These are phyloP conservation scores for Vireo griseus DNA, from an alignment of 2,797 vertebrate species.

Conservation along the genomic window DNA sequence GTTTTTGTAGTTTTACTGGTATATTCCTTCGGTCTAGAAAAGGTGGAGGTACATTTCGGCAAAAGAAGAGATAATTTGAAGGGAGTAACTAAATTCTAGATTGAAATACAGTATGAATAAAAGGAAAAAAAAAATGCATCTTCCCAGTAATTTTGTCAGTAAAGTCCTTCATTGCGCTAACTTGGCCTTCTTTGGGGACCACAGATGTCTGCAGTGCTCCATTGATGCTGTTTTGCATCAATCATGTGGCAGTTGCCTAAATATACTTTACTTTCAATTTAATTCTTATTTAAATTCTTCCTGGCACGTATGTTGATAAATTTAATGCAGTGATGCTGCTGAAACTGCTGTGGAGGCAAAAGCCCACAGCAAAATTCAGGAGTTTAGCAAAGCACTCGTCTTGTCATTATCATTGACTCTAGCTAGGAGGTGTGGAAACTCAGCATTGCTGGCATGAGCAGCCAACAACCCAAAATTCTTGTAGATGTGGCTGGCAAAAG, in stretches of 20 bases:
- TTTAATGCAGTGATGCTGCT: background rate
- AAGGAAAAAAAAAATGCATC: background rate
- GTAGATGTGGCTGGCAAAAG: background rate
- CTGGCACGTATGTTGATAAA: background rate
- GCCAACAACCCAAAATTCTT: background rate
- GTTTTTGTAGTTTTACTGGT: background rate
- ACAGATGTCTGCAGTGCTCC: background rate
- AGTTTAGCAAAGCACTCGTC: background rate
- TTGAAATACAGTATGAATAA: background rate
- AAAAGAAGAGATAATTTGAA: background rate
- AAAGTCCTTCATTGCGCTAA: background rate
- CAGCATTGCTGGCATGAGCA: accelerated
- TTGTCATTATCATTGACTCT: background rate
- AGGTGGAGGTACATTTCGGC: background rate
- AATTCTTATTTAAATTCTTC: background rate
- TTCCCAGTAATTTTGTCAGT: background rate
- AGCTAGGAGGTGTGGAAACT: background rate
- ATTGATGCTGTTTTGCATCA: background rate
- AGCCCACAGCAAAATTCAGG: background rate
- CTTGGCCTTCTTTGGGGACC: background rate
- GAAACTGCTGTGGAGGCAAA: background rate
- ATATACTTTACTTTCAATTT: background rate
- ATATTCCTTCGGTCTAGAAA: background rate
- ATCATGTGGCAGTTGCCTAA: background rate
- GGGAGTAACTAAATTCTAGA: background rate